Percentiles rank a stretch among this genome's conserved stretches.
These are phyloP conservation scores for Gallirallus australis DNA, from an alignment of 2,797 vertebrate genomes.

Conservation along the genomic window DNA sequence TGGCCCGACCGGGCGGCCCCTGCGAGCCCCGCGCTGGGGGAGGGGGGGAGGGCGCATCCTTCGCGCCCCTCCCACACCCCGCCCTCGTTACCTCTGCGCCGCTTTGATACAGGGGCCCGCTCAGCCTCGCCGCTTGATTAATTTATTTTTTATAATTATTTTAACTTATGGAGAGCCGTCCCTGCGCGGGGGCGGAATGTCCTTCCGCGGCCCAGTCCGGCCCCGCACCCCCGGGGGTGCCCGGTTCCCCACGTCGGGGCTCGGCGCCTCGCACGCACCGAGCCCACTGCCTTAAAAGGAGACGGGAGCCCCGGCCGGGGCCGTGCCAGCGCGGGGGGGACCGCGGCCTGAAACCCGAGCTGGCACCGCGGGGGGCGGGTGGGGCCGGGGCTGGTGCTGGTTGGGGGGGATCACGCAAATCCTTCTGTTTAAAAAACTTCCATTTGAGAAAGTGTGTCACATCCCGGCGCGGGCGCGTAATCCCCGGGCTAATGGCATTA, in stretches of 20 bases:
- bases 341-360: neutral
- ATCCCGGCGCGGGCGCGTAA: constrained; percentile 40
- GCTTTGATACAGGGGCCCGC: constrained; percentile 54
- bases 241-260: neutral
- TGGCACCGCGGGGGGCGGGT: neutral
- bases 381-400: too few relatives aligned
- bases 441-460: constrained; percentile 63
- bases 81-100: neutral
- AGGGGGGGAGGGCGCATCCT: neutral
- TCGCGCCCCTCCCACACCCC: neutral
- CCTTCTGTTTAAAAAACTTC: constrained; percentile 66
- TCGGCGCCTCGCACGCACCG: neutral
- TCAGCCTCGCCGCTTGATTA: constrained; percentile 36
- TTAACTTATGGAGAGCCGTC: constrained; percentile 31
- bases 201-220: neutral
- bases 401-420: neutral
- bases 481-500: constrained; percentile 54
- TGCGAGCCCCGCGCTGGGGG: neutral
- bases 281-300: neutral
- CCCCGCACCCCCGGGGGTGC: neutral
- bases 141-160: neutral
- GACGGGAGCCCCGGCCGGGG: neutral
- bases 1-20: neutral
- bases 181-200: neutral
- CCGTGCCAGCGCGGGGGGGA: neutral